Percentiles rank a stretch among this genome's conserved stretches.
Conservation (phyloP, 2,888 invertebrate species). For the Orthonevra nobilis region DNA sequence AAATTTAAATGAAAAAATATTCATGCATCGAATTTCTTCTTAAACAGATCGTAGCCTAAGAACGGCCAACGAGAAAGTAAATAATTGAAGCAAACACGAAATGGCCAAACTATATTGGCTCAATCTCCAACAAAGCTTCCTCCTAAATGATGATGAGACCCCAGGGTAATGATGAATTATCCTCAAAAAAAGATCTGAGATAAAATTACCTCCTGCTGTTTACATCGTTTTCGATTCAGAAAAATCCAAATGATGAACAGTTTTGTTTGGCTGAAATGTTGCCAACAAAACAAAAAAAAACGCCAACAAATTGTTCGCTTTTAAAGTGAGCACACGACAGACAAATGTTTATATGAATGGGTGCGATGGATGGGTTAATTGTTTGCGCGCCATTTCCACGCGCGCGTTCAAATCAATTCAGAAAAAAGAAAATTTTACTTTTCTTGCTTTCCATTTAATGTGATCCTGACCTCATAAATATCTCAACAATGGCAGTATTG, state of each 20-base stretch:
- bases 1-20: too few relatives aligned
- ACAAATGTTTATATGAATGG: conserved; percentile 6
- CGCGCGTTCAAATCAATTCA: neutral
- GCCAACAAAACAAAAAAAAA: too few relatives aligned
- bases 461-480: conserved; percentile 31
- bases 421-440: conserved; percentile 5
- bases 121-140: neutral
- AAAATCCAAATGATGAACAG: conserved; percentile 1
- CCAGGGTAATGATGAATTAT: conserved; percentile 6
- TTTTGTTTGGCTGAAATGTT: neutral
- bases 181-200: neutral
- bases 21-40: too few relatives aligned
- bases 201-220: neutral
- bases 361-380: conserved; percentile 23
- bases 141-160: conserved; percentile 12
- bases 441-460: conserved; percentile 7
- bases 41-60: too few relatives aligned
- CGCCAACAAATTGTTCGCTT: conserved; percentile 6
- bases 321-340: conserved; percentile 16
- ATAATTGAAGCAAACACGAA: too few relatives aligned
- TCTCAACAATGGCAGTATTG: conserved; percentile 33
- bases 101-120: too few relatives aligned
- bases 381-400: conserved; percentile 27
- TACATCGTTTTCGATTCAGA: neutral
- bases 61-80: too few relatives aligned